phyloP scores from a whole-genome alignment of 2,797 vertebrate genomes.

The Chiloscyllium punctatum region DNA sequence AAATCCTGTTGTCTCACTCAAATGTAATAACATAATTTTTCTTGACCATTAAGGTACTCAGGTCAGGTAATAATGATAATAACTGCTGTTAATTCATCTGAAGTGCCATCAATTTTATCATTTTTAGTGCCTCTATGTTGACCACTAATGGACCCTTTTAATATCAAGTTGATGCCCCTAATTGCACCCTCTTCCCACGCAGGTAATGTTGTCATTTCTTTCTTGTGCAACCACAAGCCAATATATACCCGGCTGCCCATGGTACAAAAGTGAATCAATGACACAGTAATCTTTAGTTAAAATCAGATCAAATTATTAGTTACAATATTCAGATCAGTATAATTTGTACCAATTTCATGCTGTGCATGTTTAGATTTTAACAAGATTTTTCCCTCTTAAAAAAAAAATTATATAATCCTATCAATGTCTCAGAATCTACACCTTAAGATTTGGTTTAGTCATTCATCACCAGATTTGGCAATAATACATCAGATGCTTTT shows the following conservation, averaged over 20 bases:
- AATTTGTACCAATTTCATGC: background rate
- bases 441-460: background rate
- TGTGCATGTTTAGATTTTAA: background rate
- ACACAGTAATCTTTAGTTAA: background rate
- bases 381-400: background rate
- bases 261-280: background rate
- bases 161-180: conserved; percentile 3
- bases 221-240: background rate
- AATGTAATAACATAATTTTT: background rate
- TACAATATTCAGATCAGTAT: background rate
- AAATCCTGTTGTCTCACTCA: background rate
- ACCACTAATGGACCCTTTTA: background rate
- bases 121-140: background rate
- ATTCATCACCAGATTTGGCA: background rate
- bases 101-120: conserved; percentile 25
- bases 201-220: background rate
- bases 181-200: conserved; percentile 4
- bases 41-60: conserved; percentile 20
- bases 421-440: background rate
- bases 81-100: conserved; percentile 25
- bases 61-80: conserved; percentile 24
- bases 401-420: background rate
- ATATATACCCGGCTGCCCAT: background rate
- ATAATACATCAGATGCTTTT: background rate
- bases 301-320: conserved; percentile 14